Base-by-base conservation (phyloP, 1,140 invertebrate genomes). In the Uloborus diversus region DNA sequence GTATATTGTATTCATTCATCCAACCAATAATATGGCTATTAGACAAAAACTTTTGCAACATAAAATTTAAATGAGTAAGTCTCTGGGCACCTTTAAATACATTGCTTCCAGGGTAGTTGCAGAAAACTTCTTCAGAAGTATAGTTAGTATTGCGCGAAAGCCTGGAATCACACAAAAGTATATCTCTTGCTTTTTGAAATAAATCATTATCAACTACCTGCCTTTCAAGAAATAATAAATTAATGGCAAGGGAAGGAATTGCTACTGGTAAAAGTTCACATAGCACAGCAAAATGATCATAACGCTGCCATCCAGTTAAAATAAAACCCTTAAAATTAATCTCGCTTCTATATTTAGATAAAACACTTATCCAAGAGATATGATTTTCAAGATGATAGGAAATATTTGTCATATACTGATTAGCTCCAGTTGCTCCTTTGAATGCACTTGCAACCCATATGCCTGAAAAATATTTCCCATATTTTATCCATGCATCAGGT, bases 271-370 rank as follows among this genome's bases (percentile, higher is more conserved):
- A 83, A 9, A 92, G 84, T 83, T 92, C 92, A 86, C 90, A 91
- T 4, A 92, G 84, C 7, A 91, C 87, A 20, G 90, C 88, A 86
- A 91, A 91, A 84, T 92, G 92, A 82, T 92, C 92, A 85, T 91
- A 92, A 5, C 85, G 83, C 65, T 88, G 88, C 89, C 89, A 90
- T n/a, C 89, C 89, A 51, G 89, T 90, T 9, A 90, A n/a, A 57
- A 86, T 86, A 81, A 88, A 86, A 25, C 89, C 89, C 78, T 84
- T 83, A 42, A 89, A 86, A 65, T 83, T 79, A 64, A 86, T 68
- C 51, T 83, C 83, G 75, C 84, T 56, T n/a, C 73, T 37, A 69
- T 84, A 84, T 33, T 82, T 80, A 47, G 82, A 71, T 13, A 87
- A 82, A 5, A 86, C 83, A 47, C 82, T 56, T 14, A 88, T 56